A percentile compares a stretch with the other conserved stretches of the same genome.
These are phyloP conservation scores for Macaca fascicularis DNA, from an alignment of 2,113 vertebrate genomes.

Conservation along the genomic window DNA sequence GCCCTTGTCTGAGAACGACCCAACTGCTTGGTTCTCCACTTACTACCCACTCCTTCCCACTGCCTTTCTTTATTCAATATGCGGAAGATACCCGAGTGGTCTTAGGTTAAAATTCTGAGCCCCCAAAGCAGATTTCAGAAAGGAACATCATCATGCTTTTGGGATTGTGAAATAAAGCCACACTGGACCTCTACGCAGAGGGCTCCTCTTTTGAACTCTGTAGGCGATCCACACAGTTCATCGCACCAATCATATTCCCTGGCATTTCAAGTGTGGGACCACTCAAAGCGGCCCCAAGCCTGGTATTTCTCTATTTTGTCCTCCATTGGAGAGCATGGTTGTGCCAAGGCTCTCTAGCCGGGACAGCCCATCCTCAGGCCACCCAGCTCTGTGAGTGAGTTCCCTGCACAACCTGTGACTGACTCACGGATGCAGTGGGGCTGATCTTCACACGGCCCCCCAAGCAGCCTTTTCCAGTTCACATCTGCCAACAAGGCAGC, in stretches of 20 bases:
- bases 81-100: not conserved
- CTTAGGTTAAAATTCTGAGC: not conserved
- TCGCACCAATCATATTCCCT: not conserved
- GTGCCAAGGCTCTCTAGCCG: not conserved
- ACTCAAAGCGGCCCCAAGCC: not conserved
- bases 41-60: not conserved
- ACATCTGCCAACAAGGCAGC: not conserved
- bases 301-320: not conserved
- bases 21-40: not conserved
- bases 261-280: not conserved
- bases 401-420: not conserved
- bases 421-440: not conserved
- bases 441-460: not conserved
- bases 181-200: not conserved
- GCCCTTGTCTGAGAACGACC: not conserved
- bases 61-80: not conserved
- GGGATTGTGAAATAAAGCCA: not conserved
- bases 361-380: not conserved
- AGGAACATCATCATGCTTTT: not conserved
- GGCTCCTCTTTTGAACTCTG: not conserved
- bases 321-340: not conserved
- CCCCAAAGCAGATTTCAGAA: slow-evolving; percentile 3
- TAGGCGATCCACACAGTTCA: not conserved
- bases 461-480: not conserved
- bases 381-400: not conserved